Percentiles rank a stretch among this genome's conserved stretches.
Conservation (phyloP, 2,888 invertebrate genomes). For the Pollenia amentaria region DNA sequence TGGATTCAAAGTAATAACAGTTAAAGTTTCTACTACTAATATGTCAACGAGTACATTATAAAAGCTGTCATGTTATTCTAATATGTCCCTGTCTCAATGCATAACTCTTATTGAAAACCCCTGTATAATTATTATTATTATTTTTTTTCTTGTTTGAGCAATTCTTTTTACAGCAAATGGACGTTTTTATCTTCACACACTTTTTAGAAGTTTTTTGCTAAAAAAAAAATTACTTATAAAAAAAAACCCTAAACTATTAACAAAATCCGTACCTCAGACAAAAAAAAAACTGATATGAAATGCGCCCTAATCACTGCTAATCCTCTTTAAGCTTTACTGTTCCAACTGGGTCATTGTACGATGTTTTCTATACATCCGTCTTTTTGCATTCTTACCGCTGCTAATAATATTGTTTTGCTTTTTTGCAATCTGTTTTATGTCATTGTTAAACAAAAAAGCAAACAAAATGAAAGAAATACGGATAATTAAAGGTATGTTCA, state of each 20-base stretch:
- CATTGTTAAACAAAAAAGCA: conserved; percentile 26
- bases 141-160: no score
- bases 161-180: no score
- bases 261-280: not conserved
- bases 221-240: no score
- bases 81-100: no score
- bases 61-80: no score
- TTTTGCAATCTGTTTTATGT: conserved; percentile 17
- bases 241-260: not conserved
- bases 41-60: no score
- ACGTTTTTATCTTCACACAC: no score
- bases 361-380: not conserved
- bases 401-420: conserved; percentile 5
- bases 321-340: conserved; percentile 23
- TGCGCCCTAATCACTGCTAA: conserved; percentile 28
- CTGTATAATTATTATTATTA: no score
- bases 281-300: not conserved
- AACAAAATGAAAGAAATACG: not conserved
- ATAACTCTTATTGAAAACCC: no score
- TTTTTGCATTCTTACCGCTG: conserved; percentile 9
- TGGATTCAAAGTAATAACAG: no score
- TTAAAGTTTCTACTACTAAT: no score
- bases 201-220: no score
- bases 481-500: not conserved
- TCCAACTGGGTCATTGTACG: conserved; percentile 55